A percentile compares a stretch with the other conserved stretches of the same genome.
Conservation (phyloP, 2,113 vertebrate genomes). For the Rhegmatorhina hoffmannsi region DNA sequence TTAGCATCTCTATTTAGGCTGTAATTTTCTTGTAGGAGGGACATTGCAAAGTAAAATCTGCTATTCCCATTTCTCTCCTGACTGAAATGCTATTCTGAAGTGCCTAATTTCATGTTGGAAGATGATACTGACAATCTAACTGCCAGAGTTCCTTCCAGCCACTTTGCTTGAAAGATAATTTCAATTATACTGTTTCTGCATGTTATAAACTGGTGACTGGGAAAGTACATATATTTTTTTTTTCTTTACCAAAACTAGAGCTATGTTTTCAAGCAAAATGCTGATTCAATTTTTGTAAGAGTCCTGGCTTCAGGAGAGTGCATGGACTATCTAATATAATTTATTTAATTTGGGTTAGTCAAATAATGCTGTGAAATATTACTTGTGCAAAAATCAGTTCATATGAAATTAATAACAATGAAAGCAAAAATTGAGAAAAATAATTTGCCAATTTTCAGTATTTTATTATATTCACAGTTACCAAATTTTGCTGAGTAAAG, state of each 20-base stretch:
- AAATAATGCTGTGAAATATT: background rate
- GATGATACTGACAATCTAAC: background rate
- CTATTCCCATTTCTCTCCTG: background rate
- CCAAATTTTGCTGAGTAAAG: background rate
- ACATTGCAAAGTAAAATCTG: background rate
- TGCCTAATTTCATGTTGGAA: background rate
- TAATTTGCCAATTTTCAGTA: background rate
- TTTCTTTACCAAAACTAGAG: background rate
- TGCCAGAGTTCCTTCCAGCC: background rate
- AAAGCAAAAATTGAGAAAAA: background rate
- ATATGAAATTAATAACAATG: background rate
- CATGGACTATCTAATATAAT: too few relatives aligned
- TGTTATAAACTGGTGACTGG: background rate
- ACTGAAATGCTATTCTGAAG: background rate
- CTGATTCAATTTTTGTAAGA: background rate
- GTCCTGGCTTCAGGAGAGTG: background rate
- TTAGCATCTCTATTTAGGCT: background rate
- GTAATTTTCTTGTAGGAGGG: background rate
- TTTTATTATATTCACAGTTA: background rate
- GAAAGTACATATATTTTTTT: accelerated
- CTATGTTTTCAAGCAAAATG: background rate
- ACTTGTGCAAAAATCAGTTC: background rate
- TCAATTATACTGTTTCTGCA: background rate
- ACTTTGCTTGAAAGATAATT: background rate
- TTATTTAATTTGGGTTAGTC: background rate